phyloP scores from a whole-genome alignment of 2,888 invertebrate genomes.

The Onthophagus sagittarius region DNA sequence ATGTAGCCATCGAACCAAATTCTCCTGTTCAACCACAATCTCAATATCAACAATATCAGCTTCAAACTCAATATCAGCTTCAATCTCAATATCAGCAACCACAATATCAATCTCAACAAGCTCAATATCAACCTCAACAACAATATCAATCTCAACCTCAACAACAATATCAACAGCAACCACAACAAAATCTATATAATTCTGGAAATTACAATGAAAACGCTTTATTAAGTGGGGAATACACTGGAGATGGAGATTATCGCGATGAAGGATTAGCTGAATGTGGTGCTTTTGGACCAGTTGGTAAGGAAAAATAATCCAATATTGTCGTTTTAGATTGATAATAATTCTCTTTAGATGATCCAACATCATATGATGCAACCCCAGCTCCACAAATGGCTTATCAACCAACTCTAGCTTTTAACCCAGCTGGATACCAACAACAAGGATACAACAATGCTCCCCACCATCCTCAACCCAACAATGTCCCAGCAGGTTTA shows the following conservation, averaged over 20 bases:
- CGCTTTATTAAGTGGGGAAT: slow-evolving; percentile 42
- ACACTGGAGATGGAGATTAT: slow-evolving; percentile 47
- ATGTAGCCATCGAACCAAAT: slow-evolving; percentile 43
- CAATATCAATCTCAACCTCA: background rate
- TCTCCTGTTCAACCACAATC: slow-evolving; percentile 32
- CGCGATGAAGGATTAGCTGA: slow-evolving; percentile 48
- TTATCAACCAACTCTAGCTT: slow-evolving; percentile 2
- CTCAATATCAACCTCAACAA: too few relatives aligned
- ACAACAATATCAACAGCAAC: background rate
- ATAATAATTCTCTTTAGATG: slow-evolving; percentile 8
- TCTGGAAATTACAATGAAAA: slow-evolving; percentile 21
- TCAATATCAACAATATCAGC: slow-evolving; percentile 9
- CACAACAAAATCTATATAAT: background rate
- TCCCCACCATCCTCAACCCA: slow-evolving; percentile 29
- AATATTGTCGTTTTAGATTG: background rate
- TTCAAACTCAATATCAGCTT: slow-evolving; percentile 17
- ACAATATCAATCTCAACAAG: background rate
- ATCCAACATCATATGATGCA: slow-evolving; percentile 27
- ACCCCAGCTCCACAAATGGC: slow-evolving; percentile 3
- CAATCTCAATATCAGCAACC: too few relatives aligned
- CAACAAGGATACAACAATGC: slow-evolving; percentile 27
- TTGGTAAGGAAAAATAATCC: background rate
- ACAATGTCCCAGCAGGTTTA: slow-evolving; percentile 46
- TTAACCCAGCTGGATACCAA: slow-evolving; percentile 27
- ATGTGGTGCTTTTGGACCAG: slow-evolving; percentile 36